phyloP scores from a whole-genome alignment of 2,888 invertebrate species.

The Halictus ligatus region DNA sequence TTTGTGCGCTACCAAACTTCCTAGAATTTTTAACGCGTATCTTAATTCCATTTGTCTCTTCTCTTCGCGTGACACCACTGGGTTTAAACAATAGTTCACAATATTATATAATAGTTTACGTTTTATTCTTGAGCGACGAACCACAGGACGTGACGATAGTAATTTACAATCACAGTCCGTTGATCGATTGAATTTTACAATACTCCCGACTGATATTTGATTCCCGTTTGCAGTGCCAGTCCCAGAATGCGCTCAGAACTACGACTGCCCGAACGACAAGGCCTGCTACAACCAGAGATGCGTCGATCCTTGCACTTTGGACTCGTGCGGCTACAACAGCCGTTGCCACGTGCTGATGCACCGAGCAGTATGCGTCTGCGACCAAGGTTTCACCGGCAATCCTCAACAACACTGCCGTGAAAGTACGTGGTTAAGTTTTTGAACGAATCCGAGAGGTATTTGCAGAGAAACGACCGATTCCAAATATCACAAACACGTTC shows the following conservation, averaged over 20 bases:
- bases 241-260: constrained; percentile 90
- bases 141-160: no score
- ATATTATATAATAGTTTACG: no score
- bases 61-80: no score
- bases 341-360: constrained; percentile 92
- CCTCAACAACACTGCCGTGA: constrained; percentile 91
- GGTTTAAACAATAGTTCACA: no score
- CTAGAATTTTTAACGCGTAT: no score
- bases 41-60: no score
- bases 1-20: no score
- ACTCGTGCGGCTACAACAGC: constrained; percentile 91
- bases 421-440: constrained; percentile 85
- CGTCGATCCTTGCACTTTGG: constrained; percentile 90
- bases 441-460: background rate
- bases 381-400: constrained; percentile 93
- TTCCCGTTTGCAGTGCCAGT: constrained; percentile 84
- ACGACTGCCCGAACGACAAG: constrained; percentile 92
- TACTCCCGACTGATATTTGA: background rate
- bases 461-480: background rate
- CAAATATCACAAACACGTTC: background rate
- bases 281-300: constrained; percentile 92
- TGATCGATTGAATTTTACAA: background rate
- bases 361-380: constrained; percentile 92
- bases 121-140: no score
- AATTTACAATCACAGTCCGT: background rate